phyloP scores from a whole-genome alignment of 2,797 vertebrate genomes.

The Phyllotis vaccarum region DNA sequence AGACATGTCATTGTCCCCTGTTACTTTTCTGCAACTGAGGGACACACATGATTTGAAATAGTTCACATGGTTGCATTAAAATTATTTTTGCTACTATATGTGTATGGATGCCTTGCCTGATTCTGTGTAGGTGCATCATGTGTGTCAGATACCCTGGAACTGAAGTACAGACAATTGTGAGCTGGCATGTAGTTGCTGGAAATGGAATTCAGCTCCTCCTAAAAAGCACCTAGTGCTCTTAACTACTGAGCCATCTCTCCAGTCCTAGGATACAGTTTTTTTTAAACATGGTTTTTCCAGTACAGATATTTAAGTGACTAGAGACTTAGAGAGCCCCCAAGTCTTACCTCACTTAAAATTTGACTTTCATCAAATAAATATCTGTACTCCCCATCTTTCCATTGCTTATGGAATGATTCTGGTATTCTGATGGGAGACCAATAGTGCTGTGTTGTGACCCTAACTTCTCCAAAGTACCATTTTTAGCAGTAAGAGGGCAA shows the following conservation, averaged over 20 bases:
- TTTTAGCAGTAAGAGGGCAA: background rate
- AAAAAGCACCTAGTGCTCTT: background rate
- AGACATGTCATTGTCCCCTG: background rate
- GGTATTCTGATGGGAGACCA: background rate
- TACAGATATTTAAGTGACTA: background rate
- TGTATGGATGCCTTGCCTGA: background rate
- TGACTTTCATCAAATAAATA: conserved; percentile 16
- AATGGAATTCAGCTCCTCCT: background rate
- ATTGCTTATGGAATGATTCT: background rate
- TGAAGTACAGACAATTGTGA: background rate
- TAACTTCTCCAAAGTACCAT: background rate
- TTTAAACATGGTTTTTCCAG: background rate
- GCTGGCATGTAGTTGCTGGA: background rate
- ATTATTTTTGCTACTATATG: background rate
- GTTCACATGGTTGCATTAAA: background rate
- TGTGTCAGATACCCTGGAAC: background rate
- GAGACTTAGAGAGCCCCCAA: background rate
- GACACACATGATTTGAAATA: conserved; percentile 7
- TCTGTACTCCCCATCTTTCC: background rate
- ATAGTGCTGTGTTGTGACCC: background rate
- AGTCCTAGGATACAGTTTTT: background rate
- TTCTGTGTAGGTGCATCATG: too few relatives aligned
- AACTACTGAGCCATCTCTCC: background rate
- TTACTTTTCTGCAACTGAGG: background rate
- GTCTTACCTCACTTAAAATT: conserved; percentile 10